These are phyloP conservation scores for Endomychus coccineus DNA, from an alignment of 2,888 invertebrate species.

Conservation along the genomic window DNA sequence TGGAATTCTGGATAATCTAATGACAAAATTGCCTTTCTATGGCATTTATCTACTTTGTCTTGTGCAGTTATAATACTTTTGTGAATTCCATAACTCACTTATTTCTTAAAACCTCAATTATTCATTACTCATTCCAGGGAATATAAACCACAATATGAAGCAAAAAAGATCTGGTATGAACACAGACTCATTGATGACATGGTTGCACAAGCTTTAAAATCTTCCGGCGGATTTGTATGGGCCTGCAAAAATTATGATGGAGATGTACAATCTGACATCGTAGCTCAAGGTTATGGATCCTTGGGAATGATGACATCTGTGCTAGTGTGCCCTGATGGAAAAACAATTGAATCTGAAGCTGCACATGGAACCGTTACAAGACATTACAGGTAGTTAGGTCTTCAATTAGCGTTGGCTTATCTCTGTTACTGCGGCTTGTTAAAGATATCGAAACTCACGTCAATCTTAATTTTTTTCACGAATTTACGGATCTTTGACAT, in stretches of 20 bases:
- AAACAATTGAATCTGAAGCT: slow-evolving; percentile 85
- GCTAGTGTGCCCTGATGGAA: slow-evolving; percentile 79
- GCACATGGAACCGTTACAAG: slow-evolving; percentile 89
- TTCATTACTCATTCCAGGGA: slow-evolving; percentile 44
- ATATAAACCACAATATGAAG: slow-evolving; percentile 69
- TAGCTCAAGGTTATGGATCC: slow-evolving; percentile 74
- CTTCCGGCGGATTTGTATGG: slow-evolving; percentile 83
- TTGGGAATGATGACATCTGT: slow-evolving; percentile 89
- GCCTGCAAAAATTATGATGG: slow-evolving; percentile 92
- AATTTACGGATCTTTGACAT: too few relatives aligned
- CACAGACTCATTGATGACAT: slow-evolving; percentile 88
- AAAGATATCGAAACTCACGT: too few relatives aligned
- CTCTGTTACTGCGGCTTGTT: too few relatives aligned
- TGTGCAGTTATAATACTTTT: too few relatives aligned
- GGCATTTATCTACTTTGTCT: too few relatives aligned
- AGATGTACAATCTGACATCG: slow-evolving; percentile 83
- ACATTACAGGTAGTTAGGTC: slow-evolving; percentile 67
- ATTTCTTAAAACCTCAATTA: too few relatives aligned
- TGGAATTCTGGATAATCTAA: too few relatives aligned
- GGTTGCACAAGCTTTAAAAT: slow-evolving; percentile 81
- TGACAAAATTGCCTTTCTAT: too few relatives aligned
- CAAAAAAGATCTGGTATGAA: slow-evolving; percentile 80
- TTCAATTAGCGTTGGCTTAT: too few relatives aligned
- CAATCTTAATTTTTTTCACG: too few relatives aligned
- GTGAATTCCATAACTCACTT: too few relatives aligned